These are phyloP conservation scores for Drosophila punjabiensis DNA, from an alignment of 1,140 invertebrate species.

Conservation along the genomic window DNA sequence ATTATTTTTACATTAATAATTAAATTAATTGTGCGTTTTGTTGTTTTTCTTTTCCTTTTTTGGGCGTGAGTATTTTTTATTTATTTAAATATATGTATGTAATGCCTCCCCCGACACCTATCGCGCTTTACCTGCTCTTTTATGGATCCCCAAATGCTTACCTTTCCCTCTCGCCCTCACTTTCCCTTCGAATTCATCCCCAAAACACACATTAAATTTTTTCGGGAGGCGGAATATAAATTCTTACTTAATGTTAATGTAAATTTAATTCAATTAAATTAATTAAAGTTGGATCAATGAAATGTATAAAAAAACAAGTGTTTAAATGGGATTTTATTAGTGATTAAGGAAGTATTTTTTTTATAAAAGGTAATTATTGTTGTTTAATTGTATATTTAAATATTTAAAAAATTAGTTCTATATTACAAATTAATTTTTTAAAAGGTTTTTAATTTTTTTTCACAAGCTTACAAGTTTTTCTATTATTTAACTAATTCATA, in stretches of 20 bases:
- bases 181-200: constrained; percentile 8
- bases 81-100: constrained; percentile 1
- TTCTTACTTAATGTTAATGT: neutral
- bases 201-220: constrained; percentile 26
- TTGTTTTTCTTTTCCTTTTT: too few species aligned
- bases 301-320: neutral
- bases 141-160: constrained; percentile 29
- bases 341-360: too few species aligned
- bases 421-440: too few species aligned
- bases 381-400: too few species aligned
- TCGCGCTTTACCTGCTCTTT: constrained; percentile 4
- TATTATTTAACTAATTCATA: too few species aligned
- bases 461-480: too few species aligned
- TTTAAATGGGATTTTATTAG: too few species aligned
- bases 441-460: too few species aligned
- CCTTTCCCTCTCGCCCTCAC: neutral
- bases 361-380: too few species aligned
- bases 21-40: neutral
- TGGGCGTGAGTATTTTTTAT: neutral
- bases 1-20: constrained; percentile 11
- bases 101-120: constrained; percentile 27
- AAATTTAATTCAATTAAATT: neutral
- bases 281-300: neutral
- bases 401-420: too few species aligned
- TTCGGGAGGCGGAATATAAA: neutral